Base-by-base conservation (phyloP, 2,888 invertebrate genomes). In the Andrena haemorrhoa region DNA sequence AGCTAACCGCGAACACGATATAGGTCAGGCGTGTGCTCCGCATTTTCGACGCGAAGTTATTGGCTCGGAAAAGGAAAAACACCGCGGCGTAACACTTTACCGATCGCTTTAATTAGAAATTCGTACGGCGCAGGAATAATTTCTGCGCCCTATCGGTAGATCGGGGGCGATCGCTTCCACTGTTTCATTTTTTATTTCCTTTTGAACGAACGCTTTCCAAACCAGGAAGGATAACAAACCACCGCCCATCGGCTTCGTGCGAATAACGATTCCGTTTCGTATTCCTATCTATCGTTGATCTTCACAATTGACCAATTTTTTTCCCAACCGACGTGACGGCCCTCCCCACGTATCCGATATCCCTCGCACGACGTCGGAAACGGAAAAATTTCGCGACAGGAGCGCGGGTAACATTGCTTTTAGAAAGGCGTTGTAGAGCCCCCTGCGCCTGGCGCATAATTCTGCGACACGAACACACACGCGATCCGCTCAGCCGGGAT, bases 361-460 rank as follows among this genome's bases (percentile, higher is more conserved):
- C 61, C 49, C 58, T 65, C 47, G 49, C 60, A 31, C 51, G 76
- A 82, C 80, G 78, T 78, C 51, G 79, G 41, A 88, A 87, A 86
- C 86, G 41, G 20, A 35, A 88, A 88, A 63, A 84, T 90, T 90
- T 87, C 85, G 86, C 87, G 87, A 89, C 87, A 61, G 53, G 69
- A 35, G n/a, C 20, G 66, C 75, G 61, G 77, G 80, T 85, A 89
- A 88, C 86, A 89, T 86, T 82, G 51, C 76, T 87, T 70, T 92
- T 92, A 92, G 92, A 92, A 92, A 92, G 92, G 92, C 90, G 85
- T 56, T 85, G 83, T 86, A 82, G 72, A 71, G 3, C 56, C 56
- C 23, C 6, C 65, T 33, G 26, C 73, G 53, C 79, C 69, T 66
- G 77, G 51, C 65, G 26, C 51, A 58, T 68, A 60, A 66, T 79